Evolutionary conservation across 2,888 invertebrate species (phyloP).

Genomic region (Cenopis cana): DNA sequence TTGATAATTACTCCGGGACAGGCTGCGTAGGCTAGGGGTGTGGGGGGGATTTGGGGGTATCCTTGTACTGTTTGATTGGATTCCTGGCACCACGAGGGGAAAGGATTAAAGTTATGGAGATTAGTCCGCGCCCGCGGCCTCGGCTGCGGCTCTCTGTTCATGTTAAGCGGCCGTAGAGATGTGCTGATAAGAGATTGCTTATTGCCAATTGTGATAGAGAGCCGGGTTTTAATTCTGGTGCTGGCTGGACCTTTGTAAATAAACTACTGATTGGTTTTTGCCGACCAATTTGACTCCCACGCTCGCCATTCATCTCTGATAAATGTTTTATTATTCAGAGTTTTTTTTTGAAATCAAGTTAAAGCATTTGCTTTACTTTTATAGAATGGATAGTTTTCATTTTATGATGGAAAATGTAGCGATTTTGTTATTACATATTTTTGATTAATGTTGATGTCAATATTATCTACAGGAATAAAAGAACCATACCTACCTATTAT

Average conservation of each 20-base stretch:
- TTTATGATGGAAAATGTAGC: too few relatives aligned
- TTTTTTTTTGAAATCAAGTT: too few relatives aligned
- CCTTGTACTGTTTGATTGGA: conserved; percentile 85
- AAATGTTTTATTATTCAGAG: background rate
- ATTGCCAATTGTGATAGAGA: conserved; percentile 82
- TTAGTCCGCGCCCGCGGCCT: conserved; percentile 84
- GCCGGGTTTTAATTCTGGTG: conserved; percentile 78
- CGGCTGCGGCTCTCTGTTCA: conserved; percentile 76
- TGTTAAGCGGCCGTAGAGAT: conserved; percentile 84
- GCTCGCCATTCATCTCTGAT: background rate
- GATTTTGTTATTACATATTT: too few relatives aligned
- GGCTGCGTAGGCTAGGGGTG: conserved; percentile 75
- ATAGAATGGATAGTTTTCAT: too few relatives aligned
- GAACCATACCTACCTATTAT: too few relatives aligned
- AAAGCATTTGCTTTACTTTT: too few relatives aligned
- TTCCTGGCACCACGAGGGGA: conserved; percentile 83
- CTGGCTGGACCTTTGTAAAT: conserved; percentile 57
- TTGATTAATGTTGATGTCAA: too few relatives aligned
- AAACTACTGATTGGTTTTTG: conserved; percentile 52
- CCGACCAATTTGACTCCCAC: conserved; percentile 19
- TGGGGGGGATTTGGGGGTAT: conserved; percentile 61
- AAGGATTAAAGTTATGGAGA: conserved; percentile 86
- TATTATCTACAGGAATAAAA: too few relatives aligned
- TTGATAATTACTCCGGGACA: conserved; percentile 86
- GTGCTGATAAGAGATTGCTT: conserved; percentile 84